Conservation (phyloP, 1,140 invertebrate species). For the Goniozus legneri region DNA sequence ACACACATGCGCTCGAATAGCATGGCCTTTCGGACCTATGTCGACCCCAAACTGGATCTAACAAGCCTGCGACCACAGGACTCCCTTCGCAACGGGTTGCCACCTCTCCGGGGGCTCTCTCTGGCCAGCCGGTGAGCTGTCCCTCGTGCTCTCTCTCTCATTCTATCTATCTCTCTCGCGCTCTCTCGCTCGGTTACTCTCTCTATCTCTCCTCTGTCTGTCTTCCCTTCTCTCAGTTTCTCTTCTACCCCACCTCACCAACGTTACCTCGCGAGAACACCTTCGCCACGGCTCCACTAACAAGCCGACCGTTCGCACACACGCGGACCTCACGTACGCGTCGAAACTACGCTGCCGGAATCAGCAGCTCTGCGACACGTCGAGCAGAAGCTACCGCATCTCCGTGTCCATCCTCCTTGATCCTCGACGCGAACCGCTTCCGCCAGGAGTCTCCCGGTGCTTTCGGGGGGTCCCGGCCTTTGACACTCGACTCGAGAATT, state of each 20-base stretch:
- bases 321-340: too few species aligned
- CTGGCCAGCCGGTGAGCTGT: constrained; percentile 26
- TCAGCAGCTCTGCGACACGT: too few species aligned
- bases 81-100: constrained; percentile 28
- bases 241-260: constrained; percentile 25
- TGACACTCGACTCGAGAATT: too few species aligned
- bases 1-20: constrained; percentile 9
- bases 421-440: too few species aligned
- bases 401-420: too few species aligned
- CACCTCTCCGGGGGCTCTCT: constrained; percentile 33
- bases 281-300: not conserved
- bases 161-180: constrained; percentile 8
- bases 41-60: constrained; percentile 39
- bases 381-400: too few species aligned
- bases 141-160: constrained; percentile 23
- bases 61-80: constrained; percentile 37
- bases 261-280: constrained; percentile 14
- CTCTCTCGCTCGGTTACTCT: constrained; percentile 17
- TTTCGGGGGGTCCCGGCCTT: too few species aligned
- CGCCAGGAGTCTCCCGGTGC: too few species aligned
- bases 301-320: too few species aligned
- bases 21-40: constrained; percentile 9
- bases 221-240: not conserved
- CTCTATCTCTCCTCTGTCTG: constrained; percentile 4
- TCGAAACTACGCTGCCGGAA: too few species aligned